Evolutionary conservation across 2,888 invertebrate species (phyloP), one percentile per base, ranked within the genome.

Genomic region (Drosophila tripunctata): DNA sequence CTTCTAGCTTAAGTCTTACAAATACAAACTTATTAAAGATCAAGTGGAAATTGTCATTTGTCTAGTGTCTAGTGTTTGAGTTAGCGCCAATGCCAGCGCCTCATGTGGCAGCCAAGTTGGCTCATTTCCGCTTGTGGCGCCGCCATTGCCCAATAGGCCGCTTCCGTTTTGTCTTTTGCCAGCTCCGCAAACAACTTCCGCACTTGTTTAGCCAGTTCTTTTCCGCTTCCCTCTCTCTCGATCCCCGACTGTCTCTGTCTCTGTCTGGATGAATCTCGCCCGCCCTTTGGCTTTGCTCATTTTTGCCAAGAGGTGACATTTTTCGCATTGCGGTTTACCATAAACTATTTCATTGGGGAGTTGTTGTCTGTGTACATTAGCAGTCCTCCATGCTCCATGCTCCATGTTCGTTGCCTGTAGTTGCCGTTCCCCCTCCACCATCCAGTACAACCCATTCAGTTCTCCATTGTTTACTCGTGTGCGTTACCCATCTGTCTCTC

Each of bases 271-370:
- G 56, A 63, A 73, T 73, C 73, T 73, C 71, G 67, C 68, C 61
- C 45, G 36, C 63, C 66, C 76, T 67, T 58, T 51, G 50, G 66
- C 61, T 74, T 64, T 69, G 68, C 70, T 74, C 84, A 85, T 82
- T 84, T 79, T 75, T 87, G 88, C 87, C 83, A 82, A 76, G 87
- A 89, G 89, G 89, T 90, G 90, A 90, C 90, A 90, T 88, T 89
- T 90, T 90, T 90, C 90, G 90, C 90, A 90, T 88, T 90, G 90
- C 90, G 90, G 90, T 89, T 89, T 89, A 88, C 89, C 88, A 90
- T 90, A 89, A 90, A 90, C 88, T 88, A 89, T 87, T 82, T 87
- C 82, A 87, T 85, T 87, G 79, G 81, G 82, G 78, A 75, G 69
- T 70, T 68, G 86, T 65, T 77, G 67, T 76, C 79, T 83, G 75